Evolutionary conservation across 2,113 vertebrate genomes (phyloP).

Genomic region (Edolisoma coerulescens): DNA sequence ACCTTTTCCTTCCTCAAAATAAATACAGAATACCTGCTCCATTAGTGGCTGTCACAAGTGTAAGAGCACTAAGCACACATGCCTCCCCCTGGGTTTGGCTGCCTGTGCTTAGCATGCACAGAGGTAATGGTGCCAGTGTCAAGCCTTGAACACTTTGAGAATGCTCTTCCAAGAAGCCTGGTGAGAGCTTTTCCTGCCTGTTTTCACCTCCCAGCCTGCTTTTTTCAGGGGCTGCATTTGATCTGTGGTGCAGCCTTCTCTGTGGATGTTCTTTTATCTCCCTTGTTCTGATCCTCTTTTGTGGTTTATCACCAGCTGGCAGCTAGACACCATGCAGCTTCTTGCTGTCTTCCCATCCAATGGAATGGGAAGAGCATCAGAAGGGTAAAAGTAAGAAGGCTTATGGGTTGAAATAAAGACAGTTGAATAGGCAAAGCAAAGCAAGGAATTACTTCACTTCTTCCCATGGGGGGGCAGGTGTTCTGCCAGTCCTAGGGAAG

Average conservation of each 20-base stretch:
- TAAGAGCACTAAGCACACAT: neutral
- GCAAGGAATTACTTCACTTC: neutral
- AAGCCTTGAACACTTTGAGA: neutral
- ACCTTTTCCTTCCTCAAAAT: neutral
- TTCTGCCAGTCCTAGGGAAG: neutral
- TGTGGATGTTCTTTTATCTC: neutral
- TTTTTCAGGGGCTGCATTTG: neutral
- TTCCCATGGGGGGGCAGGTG: neutral
- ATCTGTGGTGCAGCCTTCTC: neutral
- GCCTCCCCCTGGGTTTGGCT: neutral
- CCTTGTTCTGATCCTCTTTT: neutral
- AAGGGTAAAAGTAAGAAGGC: neutral
- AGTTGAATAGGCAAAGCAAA: neutral
- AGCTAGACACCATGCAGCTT: neutral
- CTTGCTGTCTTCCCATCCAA: neutral
- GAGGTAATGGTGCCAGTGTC: neutral
- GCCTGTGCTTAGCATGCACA: neutral
- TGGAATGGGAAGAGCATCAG: neutral
- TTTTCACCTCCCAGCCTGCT: rapidly evolving
- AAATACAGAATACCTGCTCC: neutral
- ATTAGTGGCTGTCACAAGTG: neutral
- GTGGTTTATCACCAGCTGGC: neutral
- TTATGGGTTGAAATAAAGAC: neutral
- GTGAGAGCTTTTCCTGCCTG: neutral
- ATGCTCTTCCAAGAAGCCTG: neutral